These are phyloP conservation scores for Podabrus alpinus DNA, from an alignment of 2,888 invertebrate species.

Conservation along the genomic window DNA sequence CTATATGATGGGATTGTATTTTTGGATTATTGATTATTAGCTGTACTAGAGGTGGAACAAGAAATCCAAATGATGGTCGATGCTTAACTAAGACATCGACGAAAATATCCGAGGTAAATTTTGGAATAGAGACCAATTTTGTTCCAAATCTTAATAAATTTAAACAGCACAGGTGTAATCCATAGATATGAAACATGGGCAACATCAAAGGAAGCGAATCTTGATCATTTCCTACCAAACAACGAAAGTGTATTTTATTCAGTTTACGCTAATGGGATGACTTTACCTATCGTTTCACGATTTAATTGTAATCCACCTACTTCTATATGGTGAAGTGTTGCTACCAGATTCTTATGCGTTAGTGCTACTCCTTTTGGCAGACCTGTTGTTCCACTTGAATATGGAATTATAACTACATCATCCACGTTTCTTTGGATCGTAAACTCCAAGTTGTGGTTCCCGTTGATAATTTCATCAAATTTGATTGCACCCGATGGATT, in stretches of 20 bases:
- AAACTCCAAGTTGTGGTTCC: constrained; percentile 21
- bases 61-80: constrained; percentile 65
- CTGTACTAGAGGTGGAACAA: constrained; percentile 80
- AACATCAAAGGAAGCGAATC: constrained; percentile 70
- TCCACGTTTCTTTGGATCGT: background rate
- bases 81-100: constrained; percentile 68
- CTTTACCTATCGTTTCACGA: background rate
- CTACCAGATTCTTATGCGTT: constrained; percentile 62
- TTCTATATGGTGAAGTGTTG: constrained; percentile 42
- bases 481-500: constrained; percentile 57
- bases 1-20: constrained; percentile 61
- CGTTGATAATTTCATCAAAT: constrained; percentile 63
- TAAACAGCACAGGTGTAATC: constrained; percentile 65
- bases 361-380: constrained; percentile 76
- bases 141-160: constrained; percentile 60
- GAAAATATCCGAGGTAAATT: constrained; percentile 73
- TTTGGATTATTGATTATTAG: constrained; percentile 69
- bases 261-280: background rate
- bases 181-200: constrained; percentile 85
- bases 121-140: constrained; percentile 70
- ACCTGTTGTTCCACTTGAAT: constrained; percentile 55
- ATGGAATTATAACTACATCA: background rate
- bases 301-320: background rate
- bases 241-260: background rate
- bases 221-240: constrained; percentile 57